Conservation (phyloP, 1,140 invertebrate species). For the Aleiodes sp. region DNA sequence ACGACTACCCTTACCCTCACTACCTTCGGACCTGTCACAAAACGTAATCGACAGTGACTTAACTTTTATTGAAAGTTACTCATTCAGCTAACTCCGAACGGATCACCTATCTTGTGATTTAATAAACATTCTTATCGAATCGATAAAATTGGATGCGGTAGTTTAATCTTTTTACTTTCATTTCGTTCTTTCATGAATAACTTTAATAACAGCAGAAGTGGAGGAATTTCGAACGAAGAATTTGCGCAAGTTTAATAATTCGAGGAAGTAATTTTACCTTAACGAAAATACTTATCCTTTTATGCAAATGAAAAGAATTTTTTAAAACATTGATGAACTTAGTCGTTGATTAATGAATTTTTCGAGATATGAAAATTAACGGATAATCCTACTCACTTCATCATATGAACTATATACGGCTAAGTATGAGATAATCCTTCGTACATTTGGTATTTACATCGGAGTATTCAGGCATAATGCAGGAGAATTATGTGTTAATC, state of each 20-base stretch:
- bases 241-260: not conserved
- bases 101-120: slow-evolving; percentile 23
- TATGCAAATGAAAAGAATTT: no score
- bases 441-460: no score
- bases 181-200: not conserved
- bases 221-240: not conserved
- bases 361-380: no score
- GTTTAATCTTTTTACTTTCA: not conserved
- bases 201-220: not conserved
- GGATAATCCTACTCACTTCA: no score
- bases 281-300: no score
- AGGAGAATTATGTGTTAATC: no score
- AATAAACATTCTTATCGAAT: slow-evolving; percentile 28
- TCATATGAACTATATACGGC: no score
- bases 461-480: no score
- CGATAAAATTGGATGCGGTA: not conserved
- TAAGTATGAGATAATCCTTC: no score
- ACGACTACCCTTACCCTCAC: slow-evolving; percentile 6
- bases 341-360: no score
- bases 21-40: slow-evolving; percentile 15
- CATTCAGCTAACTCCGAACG: not conserved
- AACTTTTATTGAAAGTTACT: slow-evolving; percentile 7
- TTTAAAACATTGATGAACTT: no score
- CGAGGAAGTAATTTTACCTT: not conserved
- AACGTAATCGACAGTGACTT: slow-evolving; percentile 30